Conservation (phyloP, 2,113 vertebrate genomes). For the Varanus komodoensis region DNA sequence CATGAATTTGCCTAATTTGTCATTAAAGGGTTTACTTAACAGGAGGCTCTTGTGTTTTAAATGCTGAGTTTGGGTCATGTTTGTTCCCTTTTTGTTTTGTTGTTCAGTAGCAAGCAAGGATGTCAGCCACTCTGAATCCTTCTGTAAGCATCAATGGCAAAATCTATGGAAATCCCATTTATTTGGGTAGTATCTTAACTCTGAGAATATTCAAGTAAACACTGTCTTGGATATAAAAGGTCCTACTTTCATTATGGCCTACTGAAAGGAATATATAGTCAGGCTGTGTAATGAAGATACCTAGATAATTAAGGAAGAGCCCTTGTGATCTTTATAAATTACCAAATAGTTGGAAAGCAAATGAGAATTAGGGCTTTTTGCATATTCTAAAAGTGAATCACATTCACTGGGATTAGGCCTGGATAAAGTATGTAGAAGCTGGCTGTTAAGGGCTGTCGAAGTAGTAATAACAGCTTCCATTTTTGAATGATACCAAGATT, state of each 20-base stretch:
- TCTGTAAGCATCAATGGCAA: background rate
- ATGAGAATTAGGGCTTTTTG: constrained; percentile 2
- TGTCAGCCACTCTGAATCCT: background rate
- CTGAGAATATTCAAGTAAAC: background rate
- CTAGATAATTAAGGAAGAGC: background rate
- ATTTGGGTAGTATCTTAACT: background rate
- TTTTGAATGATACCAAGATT: constrained; percentile 6
- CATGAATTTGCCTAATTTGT: background rate
- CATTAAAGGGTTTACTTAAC: background rate
- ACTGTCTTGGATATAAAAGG: background rate
- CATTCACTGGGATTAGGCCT: background rate
- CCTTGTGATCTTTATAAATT: background rate
- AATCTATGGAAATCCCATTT: background rate
- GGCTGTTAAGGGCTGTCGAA: background rate
- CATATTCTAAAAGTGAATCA: background rate
- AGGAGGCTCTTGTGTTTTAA: background rate
- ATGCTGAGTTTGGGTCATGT: background rate
- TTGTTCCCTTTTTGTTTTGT: background rate
- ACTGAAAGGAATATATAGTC: background rate
- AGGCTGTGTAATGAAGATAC: constrained; percentile 5
- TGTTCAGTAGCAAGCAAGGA: background rate
- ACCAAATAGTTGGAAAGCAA: background rate
- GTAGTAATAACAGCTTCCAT: background rate
- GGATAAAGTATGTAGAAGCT: background rate
- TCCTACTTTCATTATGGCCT: background rate